Base-by-base conservation (phyloP, 2,888 invertebrate genomes). In the Diaperis boleti region DNA sequence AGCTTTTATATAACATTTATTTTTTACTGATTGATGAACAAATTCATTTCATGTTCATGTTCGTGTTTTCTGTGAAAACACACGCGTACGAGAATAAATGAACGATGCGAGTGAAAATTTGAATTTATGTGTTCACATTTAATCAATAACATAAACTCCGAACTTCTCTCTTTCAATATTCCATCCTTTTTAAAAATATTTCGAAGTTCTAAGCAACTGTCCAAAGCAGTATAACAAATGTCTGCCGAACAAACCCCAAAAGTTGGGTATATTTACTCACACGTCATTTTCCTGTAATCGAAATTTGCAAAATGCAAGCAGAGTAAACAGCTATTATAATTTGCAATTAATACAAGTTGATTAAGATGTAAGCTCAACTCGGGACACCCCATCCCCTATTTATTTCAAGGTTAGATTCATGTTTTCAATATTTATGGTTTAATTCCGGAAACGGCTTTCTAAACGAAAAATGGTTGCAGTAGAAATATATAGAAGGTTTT, bases 281-380 rank as follows among this genome's bases (percentile, higher is more conserved):
- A 14, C 14, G 39, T 39, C 39, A 39, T 39, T 13, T 39, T 15
- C 39, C 3, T 13, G 39, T 39, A 39, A 39, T 39, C 18, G 41
- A 18, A 10, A 10, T 20, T 42, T 42, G 11, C 41, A 42, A 42
- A 42, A 45, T 45, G 13, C 20, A 44, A 10, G 13, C 11, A 6
- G 22, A 8, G 45, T 45, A 29, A 29, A 15, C 29, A 6, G 7
- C 13, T 14, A 37, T 20, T 18, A 37, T 35, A 50, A 50, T 35
- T 50, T 20, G 50, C 14, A 50, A 50, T 50, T 50, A 50, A 20
- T 17, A 11, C 8, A 37, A 37, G 13, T 33, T 35, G 37, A 50
- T 50, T 18, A 50, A 50, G 18, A 50, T 20, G 41, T 18, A 2
- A 11, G 6, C 33, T 33, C 33, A 4, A 3, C n/a, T 11, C 5